Evolutionary conservation across 1,140 invertebrate genomes (phyloP), one percentile per base, ranked within the genome.

Genomic region (Triops longicaudatus): DNA sequence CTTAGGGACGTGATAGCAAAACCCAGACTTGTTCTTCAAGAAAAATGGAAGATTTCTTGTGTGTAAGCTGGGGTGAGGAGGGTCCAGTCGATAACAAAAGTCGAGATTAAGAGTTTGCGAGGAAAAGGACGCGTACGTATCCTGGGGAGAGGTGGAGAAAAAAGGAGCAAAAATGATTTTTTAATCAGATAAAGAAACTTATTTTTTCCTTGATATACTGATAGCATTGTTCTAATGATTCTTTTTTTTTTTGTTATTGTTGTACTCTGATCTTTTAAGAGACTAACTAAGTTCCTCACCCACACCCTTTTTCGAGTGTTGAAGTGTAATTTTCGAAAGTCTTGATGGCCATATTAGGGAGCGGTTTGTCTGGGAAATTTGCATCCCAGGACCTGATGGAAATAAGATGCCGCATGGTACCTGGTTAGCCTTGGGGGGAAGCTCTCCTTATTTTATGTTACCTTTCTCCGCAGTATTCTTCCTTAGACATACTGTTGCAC

Each of bases 321-420:
- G 5, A 63, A 63, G 5, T 63, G 50, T 22, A 63, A 63, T 63
- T 63, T 63, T n/a, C 31, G 2, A 37, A 37, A 37, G 31, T 17
- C 50, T 22, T 63, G 50, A 63, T 63, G n/a, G 50, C 50, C 50
- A 63, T 63, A 63, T 22, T 63, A 63, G 50, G 50, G 50, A 63
- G 50, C 50, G 50, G 50, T 63, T 63, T 63, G 14, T 63, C 22
- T 7, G 6, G 22, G 17, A 63, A 17, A 22, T 63, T 63, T 63
- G 50, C 50, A 63, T 63, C 50, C 22, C 22, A n/a, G 17, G 1
- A 63, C 17, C 22, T 63, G 50, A 37, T 37, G 31, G 31, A 37
- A 37, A 37, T 37, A 37, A 37, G 50, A 63, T 63, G 50, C 50
- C 22, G 50, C 22, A 22, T 22, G 50, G 50, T 10, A 63, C 50